These are phyloP conservation scores for Sebastes melanostomus DNA, from an alignment of 2,797 vertebrate species.

Conservation along the genomic window DNA sequence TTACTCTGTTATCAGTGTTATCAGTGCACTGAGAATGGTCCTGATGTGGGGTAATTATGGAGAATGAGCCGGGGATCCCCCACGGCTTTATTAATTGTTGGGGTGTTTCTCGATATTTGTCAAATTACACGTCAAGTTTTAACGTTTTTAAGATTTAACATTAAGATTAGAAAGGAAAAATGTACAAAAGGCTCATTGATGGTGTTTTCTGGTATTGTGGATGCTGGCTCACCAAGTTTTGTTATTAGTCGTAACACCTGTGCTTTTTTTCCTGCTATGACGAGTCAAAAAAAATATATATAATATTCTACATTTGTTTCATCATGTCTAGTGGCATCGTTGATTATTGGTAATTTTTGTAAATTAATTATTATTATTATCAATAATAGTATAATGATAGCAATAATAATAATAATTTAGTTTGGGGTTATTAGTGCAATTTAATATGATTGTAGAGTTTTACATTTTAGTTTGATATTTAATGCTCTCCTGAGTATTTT, in stretches of 20 bases:
- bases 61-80: slow-evolving; percentile 1
- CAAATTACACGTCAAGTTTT: slow-evolving; percentile 13
- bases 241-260: neutral
- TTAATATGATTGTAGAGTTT: neutral
- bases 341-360: neutral
- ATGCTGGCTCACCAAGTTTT: neutral
- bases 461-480: neutral
- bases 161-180: neutral
- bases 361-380: too few relatives aligned
- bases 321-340: neutral
- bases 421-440: neutral
- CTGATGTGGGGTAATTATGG: slow-evolving; percentile 35
- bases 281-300: neutral
- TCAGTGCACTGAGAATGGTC: slow-evolving; percentile 19
- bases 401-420: neutral
- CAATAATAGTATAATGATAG: neutral
- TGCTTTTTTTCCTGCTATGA: neutral
- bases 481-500: neutral
- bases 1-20: slow-evolving; percentile 25
- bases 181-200: neutral
- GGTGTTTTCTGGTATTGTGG: neutral
- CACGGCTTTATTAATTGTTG: slow-evolving; percentile 9
- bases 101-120: slow-evolving; percentile 4
- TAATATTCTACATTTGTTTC: neutral
- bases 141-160: neutral